phyloP scores from a whole-genome alignment of 2,888 invertebrate species.

The Aproaerema taeniolella region DNA sequence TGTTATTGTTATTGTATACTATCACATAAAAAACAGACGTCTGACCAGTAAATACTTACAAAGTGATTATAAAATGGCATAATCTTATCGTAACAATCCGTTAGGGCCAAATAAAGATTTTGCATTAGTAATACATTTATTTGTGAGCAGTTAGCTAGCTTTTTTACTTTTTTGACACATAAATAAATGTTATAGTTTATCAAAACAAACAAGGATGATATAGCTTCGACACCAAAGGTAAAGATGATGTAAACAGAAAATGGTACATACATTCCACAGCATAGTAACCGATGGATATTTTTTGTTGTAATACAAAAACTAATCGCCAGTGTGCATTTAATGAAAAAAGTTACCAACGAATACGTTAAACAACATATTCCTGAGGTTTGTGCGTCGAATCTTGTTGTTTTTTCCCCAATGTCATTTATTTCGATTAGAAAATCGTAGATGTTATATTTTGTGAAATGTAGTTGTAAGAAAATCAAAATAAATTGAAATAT shows the following conservation, averaged over 20 bases:
- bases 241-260: background rate
- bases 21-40: background rate
- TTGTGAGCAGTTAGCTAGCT: background rate
- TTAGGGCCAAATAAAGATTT: constrained; percentile 10
- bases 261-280: background rate
- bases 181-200: constrained; percentile 10
- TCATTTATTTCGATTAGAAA: background rate
- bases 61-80: background rate
- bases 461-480: background rate
- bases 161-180: constrained; percentile 5
- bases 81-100: constrained; percentile 9
- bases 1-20: background rate
- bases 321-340: background rate
- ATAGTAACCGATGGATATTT: background rate
- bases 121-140: background rate
- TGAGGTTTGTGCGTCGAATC: background rate
- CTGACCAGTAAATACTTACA: background rate
- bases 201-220: constrained; percentile 7
- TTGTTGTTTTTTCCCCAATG: background rate
- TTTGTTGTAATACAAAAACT: background rate
- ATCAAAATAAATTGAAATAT: background rate
- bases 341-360: background rate
- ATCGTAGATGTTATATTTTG: constrained; percentile 7
- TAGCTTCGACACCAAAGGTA: background rate
- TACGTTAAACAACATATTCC: background rate